Conservation (phyloP, 2,797 vertebrate species). For the Agapornis canus region DNA sequence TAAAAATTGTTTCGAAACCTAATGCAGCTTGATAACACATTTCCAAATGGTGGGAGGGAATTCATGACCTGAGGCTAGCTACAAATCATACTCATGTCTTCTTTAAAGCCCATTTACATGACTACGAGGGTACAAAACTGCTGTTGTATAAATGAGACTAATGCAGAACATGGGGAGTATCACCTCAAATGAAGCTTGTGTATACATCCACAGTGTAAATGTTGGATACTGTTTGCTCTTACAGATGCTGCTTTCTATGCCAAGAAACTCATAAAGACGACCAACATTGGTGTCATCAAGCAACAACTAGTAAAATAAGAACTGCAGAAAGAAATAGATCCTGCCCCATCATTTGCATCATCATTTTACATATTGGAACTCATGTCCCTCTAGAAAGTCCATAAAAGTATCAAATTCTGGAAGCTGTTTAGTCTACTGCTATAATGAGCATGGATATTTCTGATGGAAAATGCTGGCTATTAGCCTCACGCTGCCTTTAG, state of each 20-base stretch:
- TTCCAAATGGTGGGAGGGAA: background rate
- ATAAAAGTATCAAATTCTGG: background rate
- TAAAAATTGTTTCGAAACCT: background rate
- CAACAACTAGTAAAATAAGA: background rate
- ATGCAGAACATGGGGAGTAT: background rate
- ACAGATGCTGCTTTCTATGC: background rate
- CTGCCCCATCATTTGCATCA: background rate
- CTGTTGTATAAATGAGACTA: background rate
- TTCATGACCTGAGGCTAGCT: background rate
- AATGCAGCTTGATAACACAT: background rate
- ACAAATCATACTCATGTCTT: background rate
- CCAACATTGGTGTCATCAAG: background rate
- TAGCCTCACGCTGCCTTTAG: background rate
- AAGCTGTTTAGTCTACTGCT: background rate
- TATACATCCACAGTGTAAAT: background rate
- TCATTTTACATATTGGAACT: background rate
- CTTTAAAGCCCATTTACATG: conserved; percentile 23
- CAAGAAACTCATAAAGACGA: background rate
- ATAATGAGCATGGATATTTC: background rate
- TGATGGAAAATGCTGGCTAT: background rate
- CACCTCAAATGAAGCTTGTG: background rate
- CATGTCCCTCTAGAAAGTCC: background rate
- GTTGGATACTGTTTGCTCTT: background rate
- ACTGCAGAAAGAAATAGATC: background rate
- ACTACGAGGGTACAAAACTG: background rate